Base-by-base conservation (phyloP, 92 coral and sea anemone species). In the Siderastrea radians region DNA sequence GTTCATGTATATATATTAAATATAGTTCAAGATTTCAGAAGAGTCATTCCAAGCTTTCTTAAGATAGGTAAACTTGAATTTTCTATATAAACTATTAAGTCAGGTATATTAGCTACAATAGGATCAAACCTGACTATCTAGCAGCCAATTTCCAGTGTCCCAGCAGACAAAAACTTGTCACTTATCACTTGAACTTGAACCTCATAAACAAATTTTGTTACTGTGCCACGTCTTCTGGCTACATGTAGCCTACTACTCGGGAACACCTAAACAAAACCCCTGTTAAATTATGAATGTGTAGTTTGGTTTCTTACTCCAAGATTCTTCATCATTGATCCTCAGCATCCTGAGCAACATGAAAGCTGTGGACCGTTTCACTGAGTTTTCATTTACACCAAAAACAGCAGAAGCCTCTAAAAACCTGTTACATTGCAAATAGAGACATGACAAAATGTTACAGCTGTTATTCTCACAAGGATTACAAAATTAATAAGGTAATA, bases 361-460 rank as follows among this genome's bases (percentile, higher is more conserved):
- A 6, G 77, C 83, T 59, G 88, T 81, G 49, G 88, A 88, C 81
- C 83, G 77, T 64, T 75, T 89, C 14, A 82, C 62, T 74, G 92
- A 74, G 61, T 3, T 52, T 15, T 69, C 16, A 45, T 79, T 87
- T 14, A 47, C 86, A 12, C 75, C 62, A 72, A 87, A 87, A 12
- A 62, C 86, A 13, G 60, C 52, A 55, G 91, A 80, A n/a, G 85
- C 63, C 48, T 79, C 86, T 5, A 71, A 45, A 80, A 87, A 87
- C 66, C 91, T 87, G 58, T 58, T 19, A 64, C 38, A 26, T 26
- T 26, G 38, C 38, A 26, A 26, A 26, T 26, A 26, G 38, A 26
- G 38, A 26, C 38, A 26, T 26, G 38, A 26, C 38, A 26, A 26
- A 26, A 26, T 26, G 38, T 26, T 26, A 26, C 38, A 26, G 38